Evolutionary conservation across 1,140 invertebrate species (phyloP), one percentile per base, ranked within the genome.

Genomic region (Drosophila rhopaloa): DNA sequence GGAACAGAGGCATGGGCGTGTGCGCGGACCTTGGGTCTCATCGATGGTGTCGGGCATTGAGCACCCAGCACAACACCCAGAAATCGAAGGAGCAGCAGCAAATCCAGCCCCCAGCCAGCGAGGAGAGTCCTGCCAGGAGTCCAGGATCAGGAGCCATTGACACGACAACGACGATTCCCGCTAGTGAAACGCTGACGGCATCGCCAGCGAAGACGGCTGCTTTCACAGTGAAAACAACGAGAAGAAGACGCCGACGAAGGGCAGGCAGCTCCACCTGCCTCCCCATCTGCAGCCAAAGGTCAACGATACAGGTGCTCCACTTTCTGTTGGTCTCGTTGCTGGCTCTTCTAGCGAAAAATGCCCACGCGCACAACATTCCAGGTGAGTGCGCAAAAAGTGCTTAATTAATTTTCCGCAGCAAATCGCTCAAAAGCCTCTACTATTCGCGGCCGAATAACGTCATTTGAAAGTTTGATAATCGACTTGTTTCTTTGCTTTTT

Each of bases 1-100:
- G 95, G 95, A 96, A 94, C 94, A 95, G 94, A 95, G 95, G 95
- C 94, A 96, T 96, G 95, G 95, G 95, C 94, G 95, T 95, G 95
- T 94, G 95, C 94, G 95, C 94, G 93, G 93, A 94, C 94, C 94
- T 93, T 94, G 94, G 94, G 95, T 95, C 94, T 95, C 94, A 93
- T 94, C 94, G 94, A 94, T 95, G 94, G 94, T 94, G 93, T 94
- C 94, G 84, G 92, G 91, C 91, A 91, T 84, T 92, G 72, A 92
- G 91, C 47, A 48, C 47, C 91, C 88, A 86, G 79, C 66, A 47
- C 37, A 65, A 51, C 50, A 66, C 53, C 51, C 66, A 80, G 40
- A 51, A 79, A 70, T 67, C 53, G 61, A 13, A 74, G 58, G 65
- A 75, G 58, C 46, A 79, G 65, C 55, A 67, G 14, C 55, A 67